phyloP scores from a whole-genome alignment of 2,113 vertebrate species.

The Pomatorhinus ruficollis region DNA sequence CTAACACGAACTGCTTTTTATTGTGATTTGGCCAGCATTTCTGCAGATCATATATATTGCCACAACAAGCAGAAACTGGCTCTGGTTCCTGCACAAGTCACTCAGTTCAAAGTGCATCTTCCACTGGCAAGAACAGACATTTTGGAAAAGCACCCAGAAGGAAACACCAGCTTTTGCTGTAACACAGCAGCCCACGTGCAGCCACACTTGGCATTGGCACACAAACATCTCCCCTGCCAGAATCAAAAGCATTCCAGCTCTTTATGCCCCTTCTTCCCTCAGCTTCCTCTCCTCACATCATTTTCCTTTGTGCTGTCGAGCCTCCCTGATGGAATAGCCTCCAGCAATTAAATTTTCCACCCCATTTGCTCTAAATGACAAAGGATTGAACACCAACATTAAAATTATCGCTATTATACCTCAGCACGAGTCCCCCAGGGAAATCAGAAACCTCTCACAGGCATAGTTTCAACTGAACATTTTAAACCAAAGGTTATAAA shows the following conservation, averaged over 20 bases:
- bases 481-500: conserved; percentile 27
- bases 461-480: conserved; percentile 20
- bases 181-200: background rate
- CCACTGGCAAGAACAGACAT: background rate
- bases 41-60: background rate
- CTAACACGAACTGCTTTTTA: background rate
- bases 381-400: conserved; percentile 42
- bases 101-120: background rate
- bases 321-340: background rate
- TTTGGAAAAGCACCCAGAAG: accelerated
- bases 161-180: background rate
- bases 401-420: conserved; percentile 19
- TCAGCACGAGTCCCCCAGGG: conserved; percentile 6
- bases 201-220: accelerated
- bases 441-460: conserved; percentile 52
- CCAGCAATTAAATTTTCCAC: conserved; percentile 54
- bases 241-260: background rate
- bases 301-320: background rate
- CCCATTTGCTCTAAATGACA: conserved; percentile 54
- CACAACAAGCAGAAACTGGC: background rate
- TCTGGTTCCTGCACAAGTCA: background rate
- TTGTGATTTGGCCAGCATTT: background rate
- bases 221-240: background rate
- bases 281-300: background rate
- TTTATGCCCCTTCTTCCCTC: background rate